These are phyloP conservation scores for Chaitophorus viminalis DNA, from an alignment of 2,888 invertebrate species.

Conservation along the genomic window DNA sequence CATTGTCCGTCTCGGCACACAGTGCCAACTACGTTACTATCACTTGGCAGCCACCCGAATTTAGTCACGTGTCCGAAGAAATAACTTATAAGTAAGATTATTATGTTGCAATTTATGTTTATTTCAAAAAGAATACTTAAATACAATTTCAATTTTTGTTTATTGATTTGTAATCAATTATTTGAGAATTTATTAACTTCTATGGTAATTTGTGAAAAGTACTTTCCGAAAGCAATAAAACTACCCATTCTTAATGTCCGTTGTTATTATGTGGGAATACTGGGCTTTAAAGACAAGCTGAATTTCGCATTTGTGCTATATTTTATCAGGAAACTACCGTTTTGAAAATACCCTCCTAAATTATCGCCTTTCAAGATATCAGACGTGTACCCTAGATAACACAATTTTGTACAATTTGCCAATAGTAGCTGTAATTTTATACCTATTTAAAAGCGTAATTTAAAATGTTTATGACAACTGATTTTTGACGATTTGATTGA, in stretches of 20 bases:
- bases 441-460: background rate
- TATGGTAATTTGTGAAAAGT: slow-evolving; percentile 19
- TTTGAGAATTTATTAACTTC: background rate
- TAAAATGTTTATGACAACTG: no score
- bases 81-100: slow-evolving; percentile 77
- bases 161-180: background rate
- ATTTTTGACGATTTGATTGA: no score
- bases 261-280: slow-evolving; percentile 38
- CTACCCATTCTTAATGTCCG: slow-evolving; percentile 6
- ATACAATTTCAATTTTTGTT: background rate
- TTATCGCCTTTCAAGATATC: slow-evolving; percentile 20
- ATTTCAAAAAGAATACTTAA: background rate
- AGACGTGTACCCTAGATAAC: slow-evolving; percentile 3
- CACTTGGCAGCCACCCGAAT: slow-evolving; percentile 86
- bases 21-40: slow-evolving; percentile 85
- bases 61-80: slow-evolving; percentile 81
- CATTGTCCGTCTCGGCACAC: slow-evolving; percentile 80
- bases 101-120: background rate
- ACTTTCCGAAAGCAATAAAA: background rate
- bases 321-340: slow-evolving; percentile 27
- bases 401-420: background rate
- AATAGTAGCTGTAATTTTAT: slow-evolving; percentile 30
- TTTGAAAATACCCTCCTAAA: slow-evolving; percentile 44
- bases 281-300: slow-evolving; percentile 2
- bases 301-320: slow-evolving; percentile 34